A percentile compares a stretch with the other conserved stretches of the same genome.
phyloP scores from a whole-genome alignment of 2,888 invertebrate species.

The Sipha maydis region DNA sequence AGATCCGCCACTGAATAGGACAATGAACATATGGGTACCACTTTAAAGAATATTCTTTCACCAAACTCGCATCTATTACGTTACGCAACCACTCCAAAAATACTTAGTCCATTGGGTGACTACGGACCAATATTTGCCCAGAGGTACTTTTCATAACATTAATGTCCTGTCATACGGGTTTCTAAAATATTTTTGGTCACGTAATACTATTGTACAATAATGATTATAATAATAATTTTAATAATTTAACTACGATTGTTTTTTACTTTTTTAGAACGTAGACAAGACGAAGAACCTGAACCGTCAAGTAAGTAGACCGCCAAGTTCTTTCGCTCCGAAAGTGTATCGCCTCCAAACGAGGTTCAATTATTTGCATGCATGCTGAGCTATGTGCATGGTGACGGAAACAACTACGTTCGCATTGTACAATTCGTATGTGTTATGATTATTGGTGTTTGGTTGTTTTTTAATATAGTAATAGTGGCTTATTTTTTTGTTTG shows the following conservation, averaged over 20 bases:
- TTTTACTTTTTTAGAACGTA: not conserved
- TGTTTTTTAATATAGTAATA: not conserved
- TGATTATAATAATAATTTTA: not conserved
- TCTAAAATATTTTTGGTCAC: no score
- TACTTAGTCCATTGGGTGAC: no score
- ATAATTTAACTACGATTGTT: not conserved
- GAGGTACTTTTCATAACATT: no score
- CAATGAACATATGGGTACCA: no score
- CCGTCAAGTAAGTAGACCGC: slow-evolving; percentile 33
- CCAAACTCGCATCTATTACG: no score
- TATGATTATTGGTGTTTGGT: not conserved
- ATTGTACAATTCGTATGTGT: not conserved
- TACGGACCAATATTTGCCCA: no score
- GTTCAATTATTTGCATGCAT: not conserved
- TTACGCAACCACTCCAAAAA: no score
- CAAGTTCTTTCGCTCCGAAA: slow-evolving; percentile 13
- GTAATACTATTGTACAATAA: no score
- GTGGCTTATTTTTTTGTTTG: not conserved
- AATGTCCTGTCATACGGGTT: no score
- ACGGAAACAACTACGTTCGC: not conserved
- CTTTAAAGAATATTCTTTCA: no score
- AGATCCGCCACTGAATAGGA: no score
- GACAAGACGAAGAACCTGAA: not conserved
- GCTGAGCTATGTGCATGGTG: not conserved
- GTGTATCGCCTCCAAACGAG: not conserved